Evolutionary conservation across 2,797 vertebrate genomes (phyloP).

Genomic region (Lateolabrax maculatus): DNA sequence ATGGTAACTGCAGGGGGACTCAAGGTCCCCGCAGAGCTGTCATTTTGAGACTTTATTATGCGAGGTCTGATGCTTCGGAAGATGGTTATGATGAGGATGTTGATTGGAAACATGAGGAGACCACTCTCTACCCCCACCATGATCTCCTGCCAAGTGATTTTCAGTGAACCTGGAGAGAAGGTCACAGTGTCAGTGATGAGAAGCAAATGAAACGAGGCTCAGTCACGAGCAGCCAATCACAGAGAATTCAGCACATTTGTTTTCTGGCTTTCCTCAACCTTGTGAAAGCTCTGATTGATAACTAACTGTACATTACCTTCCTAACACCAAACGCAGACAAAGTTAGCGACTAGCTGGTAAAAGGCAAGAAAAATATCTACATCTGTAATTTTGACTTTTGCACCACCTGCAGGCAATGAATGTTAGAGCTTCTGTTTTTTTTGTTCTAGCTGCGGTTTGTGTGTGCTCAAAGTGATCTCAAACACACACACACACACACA

Average conservation of each 20-base stretch:
- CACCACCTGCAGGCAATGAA: neutral
- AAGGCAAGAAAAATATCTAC: neutral
- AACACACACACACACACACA: neutral
- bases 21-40: constrained; percentile 3
- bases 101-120: constrained; percentile 91
- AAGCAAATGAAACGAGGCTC: neutral
- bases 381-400: neutral
- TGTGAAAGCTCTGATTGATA: neutral
- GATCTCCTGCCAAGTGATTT: constrained; percentile 85
- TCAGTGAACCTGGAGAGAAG: constrained; percentile 75
- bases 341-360: neutral
- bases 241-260: neutral
- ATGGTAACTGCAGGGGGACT: constrained; percentile 57
- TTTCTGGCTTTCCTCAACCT: neutral
- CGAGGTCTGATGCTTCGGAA: constrained; percentile 87
- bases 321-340: neutral
- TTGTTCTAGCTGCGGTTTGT: neutral
- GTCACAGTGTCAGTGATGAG: neutral
- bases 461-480: no score
- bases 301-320: neutral
- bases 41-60: constrained; percentile 53
- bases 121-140: constrained; percentile 88
- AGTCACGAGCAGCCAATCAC: neutral
- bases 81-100: constrained; percentile 91
- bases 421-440: neutral